These are phyloP conservation scores for Halcyon senegalensis DNA, from an alignment of 2,113 vertebrate species.

Conservation along the genomic window DNA sequence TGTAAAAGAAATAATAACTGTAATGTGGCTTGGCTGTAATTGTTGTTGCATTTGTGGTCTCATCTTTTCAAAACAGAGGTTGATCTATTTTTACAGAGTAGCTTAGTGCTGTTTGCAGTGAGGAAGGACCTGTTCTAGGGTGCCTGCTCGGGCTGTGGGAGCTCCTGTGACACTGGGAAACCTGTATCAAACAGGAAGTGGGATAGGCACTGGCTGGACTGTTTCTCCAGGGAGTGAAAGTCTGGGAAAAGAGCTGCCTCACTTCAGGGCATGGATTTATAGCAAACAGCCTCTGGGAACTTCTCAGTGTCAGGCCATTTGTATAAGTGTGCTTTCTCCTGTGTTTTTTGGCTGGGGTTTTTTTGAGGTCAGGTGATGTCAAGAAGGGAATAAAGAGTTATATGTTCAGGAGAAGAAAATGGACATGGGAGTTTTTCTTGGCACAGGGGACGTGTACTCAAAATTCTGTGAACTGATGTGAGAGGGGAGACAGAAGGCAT, in stretches of 20 bases:
- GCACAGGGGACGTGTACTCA: background rate
- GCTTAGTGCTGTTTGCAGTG: background rate
- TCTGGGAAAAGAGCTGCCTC: background rate
- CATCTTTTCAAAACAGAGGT: background rate
- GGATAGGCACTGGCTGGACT: background rate
- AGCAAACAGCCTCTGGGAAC: background rate
- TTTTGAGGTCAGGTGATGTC: background rate
- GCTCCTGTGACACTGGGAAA: rapidly evolving
- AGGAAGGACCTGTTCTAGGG: background rate
- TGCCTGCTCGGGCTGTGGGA: rapidly evolving
- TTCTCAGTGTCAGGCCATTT: background rate
- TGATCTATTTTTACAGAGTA: background rate
- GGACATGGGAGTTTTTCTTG: background rate
- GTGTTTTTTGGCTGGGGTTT: background rate
- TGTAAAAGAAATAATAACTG: background rate
- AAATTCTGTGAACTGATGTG: background rate
- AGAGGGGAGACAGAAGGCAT: background rate
- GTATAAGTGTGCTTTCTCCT: background rate
- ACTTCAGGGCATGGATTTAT: background rate
- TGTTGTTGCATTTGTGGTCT: background rate
- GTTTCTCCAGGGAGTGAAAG: background rate
- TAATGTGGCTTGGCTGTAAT: background rate
- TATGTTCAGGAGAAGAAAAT: background rate
- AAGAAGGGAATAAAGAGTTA: background rate
- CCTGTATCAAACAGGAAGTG: rapidly evolving